Base-by-base conservation (phyloP, 2,113 vertebrate species). In the Strix aluco region DNA sequence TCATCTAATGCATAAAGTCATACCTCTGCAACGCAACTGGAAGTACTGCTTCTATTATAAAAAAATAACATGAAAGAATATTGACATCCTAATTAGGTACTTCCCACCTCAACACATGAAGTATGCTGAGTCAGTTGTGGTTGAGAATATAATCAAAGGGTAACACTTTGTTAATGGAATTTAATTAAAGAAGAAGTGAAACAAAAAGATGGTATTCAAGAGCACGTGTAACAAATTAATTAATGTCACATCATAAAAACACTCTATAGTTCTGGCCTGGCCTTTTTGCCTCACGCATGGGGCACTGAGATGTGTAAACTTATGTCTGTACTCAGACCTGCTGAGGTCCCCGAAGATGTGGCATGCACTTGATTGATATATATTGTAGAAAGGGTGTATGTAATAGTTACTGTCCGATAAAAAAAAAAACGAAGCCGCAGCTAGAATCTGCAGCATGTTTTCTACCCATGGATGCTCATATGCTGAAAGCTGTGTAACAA, bases 81-180 rank as follows among this genome's bases (percentile, higher is more conserved):
- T 57, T 80, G n/a, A 20, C 57, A 52, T 80, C 26, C 40, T 84
- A 92, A 89, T 92, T 91, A 80, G 54, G 17, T 84, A 29, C 52
- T 83, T 92, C 67, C 47, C 62, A 75, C 49, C 54, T 82, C 54
- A 92, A 49, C 36, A 72, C 69, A 54, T 95, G 44, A 94, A 86
- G 61, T 81, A n/a, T 32, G 30, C 69, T 84, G 83, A 79, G 46
- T 92, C 36, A 65, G 19, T 86, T 87, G 65, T 87, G 27, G 19
- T 23, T 92, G 66, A 81, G 61, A 75, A 79, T 40, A 42, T 93
- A 81, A 89, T 94, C 70, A 81, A 84, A 92, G 34, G 7, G 40
- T 81, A 89, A 69, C 30, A 42, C 17, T 78, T 93, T 1, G 1
- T 36, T 79, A 89, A 62, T 79, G 54, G 30, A 92, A 67, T 92